Base-by-base conservation (phyloP, 2,113 vertebrate species). In the Petroica traversi region DNA sequence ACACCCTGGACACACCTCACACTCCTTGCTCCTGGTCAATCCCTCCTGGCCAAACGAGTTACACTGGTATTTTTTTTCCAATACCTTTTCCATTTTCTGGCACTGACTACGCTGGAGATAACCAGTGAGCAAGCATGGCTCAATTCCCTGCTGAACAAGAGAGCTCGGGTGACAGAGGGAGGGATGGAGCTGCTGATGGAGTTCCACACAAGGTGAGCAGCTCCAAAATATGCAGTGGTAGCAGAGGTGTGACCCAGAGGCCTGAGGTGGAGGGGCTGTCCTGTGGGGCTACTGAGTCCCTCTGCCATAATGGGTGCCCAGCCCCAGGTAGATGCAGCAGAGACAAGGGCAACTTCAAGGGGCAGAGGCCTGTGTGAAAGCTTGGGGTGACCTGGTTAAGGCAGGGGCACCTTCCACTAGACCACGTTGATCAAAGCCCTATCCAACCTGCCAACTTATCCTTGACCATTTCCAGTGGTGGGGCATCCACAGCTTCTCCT, bases 141-240 rank as follows among this genome's bases (percentile, higher is more conserved):
- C 5, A 0, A 24, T 46, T 83, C 66, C 29, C 22, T 45, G 45
- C 33, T 1, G 1, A 73, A 41, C 29, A 14, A 45, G 49, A 91
- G 81, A 54, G 73, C 34, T 68, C 36, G 31, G 31, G 59, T 31
- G 46, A 38, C 0, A 4, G 36, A 46, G 15, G 48, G 40, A 88
- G 45, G 54, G 12, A 40, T 0, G 0, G 14, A 79, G 66, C 52
- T 15, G 13, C 36, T 38, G 43, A 13, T 16, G 41, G 62, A 86
- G 58, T 23, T 57, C 36, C 54, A 22, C 0, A 3, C 31, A 63
- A 55, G 22, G 11, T 19, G 24, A 73, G 51, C 25, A 54, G 46
- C 34, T 79, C 33, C 13, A 3, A 38, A 81, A 38, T 0, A 0
- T 19, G 46, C 17, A 15, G 1, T 7, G 8, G 34, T 19, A 62